Evolutionary conservation across 2,888 invertebrate species (phyloP), one percentile per base, ranked within the genome.

Genomic region (Adelphocoris suturalis): DNA sequence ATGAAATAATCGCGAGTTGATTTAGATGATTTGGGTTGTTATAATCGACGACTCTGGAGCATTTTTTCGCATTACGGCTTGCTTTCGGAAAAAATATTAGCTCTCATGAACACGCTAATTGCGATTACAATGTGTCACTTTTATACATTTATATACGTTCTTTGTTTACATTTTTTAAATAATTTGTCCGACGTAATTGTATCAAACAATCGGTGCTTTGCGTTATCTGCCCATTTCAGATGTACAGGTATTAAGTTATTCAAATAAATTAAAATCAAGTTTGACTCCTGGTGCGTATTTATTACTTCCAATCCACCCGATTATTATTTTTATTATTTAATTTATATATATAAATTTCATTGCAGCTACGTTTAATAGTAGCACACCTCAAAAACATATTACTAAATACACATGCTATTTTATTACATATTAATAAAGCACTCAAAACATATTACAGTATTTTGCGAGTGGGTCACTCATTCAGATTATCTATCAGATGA

Each of bases 21-120:
- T 82, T 61, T 85, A 85, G 85, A 85, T 85, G 85, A 85, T 12
- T n/a, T 55, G 9, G 61, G 37, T 57, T 61, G 13, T 1, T 16
- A 57, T 12, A 27, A 16, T 16, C 12, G 19, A 82, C 14, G 37
- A 57, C 19, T 86, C 46, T 86, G 86, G 86, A 86, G 86, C 86
- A 86, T 86, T 86, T 86, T 86, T 86, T 86, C 86, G 86, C 86
- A 75, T 86, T 23, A 28, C 57, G 57, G 61, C 61, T 85, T 57
- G 61, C 61, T 85, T 85, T 55, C 7, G 37, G 85, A 85, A 85
- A 85, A 85, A 85, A 85, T 85, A 37, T 23, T 61, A 14, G 85
- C 85, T 85, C 85, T 85, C 55, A 55, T 37, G 85, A 85, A 61
- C 85, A 57, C 85, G 85, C 85, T 47, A 82, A n/a, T n/a, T n/a